Conservation (phyloP, 2,113 vertebrate species). For the Beaufortia kweichowensis region DNA sequence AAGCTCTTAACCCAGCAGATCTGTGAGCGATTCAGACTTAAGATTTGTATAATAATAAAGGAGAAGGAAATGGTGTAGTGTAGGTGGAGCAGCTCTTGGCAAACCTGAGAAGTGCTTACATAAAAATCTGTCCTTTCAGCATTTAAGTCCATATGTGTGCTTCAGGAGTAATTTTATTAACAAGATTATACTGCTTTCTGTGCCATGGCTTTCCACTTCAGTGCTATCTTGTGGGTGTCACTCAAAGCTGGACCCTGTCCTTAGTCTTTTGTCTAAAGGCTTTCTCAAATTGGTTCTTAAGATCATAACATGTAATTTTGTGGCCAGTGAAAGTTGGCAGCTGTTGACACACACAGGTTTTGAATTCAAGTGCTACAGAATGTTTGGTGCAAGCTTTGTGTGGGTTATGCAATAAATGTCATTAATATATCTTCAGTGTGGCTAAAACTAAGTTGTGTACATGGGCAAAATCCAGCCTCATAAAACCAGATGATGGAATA, state of each 20-base stretch:
- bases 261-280: not conserved
- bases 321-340: not conserved
- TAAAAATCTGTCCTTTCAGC: slow-evolving; percentile 1
- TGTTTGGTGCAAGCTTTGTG: not conserved
- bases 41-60: not conserved
- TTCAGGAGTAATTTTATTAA: not conserved
- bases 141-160: not conserved
- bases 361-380: not conserved
- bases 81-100: slow-evolving; percentile 2
- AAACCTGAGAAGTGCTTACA: not conserved
- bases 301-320: not conserved
- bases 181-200: not conserved
- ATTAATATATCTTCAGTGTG: not conserved
- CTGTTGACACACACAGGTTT: not conserved
- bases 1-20: not conserved
- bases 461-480: not conserved
- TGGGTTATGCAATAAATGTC: slow-evolving; percentile 28
- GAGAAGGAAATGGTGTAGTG: not conserved
- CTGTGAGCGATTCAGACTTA: not conserved
- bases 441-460: not conserved
- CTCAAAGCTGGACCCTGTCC: not conserved
- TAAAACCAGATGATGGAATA: too few relatives aligned
- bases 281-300: not conserved
- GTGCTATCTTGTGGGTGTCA: too few relatives aligned
- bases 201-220: too few relatives aligned